These are phyloP conservation scores for Brachynemurus nebulosus DNA, from an alignment of 2,888 invertebrate species.

Conservation along the genomic window DNA sequence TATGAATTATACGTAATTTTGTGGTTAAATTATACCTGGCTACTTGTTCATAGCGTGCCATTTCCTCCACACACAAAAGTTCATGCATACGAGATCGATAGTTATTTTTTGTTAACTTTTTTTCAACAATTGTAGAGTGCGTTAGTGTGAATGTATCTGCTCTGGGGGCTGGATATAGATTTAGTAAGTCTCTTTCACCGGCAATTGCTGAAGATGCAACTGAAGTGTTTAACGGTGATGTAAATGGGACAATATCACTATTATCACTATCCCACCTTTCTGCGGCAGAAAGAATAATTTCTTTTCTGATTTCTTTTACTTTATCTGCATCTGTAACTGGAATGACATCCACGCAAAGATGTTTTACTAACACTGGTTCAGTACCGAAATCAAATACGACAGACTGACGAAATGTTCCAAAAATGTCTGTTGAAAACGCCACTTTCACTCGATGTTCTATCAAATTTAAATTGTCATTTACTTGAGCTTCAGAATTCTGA, in stretches of 20 bases:
- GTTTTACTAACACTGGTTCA: constrained; percentile 47
- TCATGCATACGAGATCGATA: constrained; percentile 63
- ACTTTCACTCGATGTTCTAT: constrained; percentile 37
- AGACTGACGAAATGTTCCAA: constrained; percentile 65
- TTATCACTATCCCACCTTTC: constrained; percentile 46
- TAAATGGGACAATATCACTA: constrained; percentile 37
- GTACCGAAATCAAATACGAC: constrained; percentile 61
- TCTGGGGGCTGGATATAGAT: constrained; percentile 50
- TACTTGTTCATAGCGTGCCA: constrained; percentile 54
- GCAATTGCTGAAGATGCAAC: constrained; percentile 33
- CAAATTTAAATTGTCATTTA: constrained; percentile 22
- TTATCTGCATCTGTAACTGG: constrained; percentile 50
- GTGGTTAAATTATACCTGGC: constrained; percentile 54
- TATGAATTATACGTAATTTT: constrained; percentile 44
- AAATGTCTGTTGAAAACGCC: constrained; percentile 53
- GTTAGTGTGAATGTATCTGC: constrained; percentile 51
- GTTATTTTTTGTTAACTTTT: constrained; percentile 47
- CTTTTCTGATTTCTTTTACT: constrained; percentile 47
- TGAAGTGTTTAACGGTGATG: constrained; percentile 39
- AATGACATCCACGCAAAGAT: constrained; percentile 62
- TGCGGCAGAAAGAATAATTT: constrained; percentile 44
- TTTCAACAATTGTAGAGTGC: constrained; percentile 50
- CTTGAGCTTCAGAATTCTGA: constrained; percentile 10
- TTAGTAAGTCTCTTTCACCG: constrained; percentile 39
- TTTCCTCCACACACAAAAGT: constrained; percentile 60